phyloP scores from a whole-genome alignment of 2,113 vertebrate species.

The Tyto alba region DNA sequence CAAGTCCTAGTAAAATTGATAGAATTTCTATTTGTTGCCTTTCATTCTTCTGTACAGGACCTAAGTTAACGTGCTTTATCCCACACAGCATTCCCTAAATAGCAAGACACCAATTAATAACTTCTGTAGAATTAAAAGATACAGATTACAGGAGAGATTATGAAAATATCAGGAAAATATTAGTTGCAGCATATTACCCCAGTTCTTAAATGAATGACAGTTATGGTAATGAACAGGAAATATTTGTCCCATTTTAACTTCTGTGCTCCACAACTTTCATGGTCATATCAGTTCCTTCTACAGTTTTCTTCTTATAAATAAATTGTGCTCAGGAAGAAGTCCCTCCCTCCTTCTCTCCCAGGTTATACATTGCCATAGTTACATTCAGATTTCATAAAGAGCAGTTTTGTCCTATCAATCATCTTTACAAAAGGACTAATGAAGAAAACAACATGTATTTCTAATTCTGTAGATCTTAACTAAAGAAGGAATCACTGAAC shows the following conservation, averaged over 20 bases:
- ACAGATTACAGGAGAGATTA: not conserved
- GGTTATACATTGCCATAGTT: not conserved
- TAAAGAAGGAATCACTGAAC: not conserved
- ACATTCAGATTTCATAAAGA: not conserved
- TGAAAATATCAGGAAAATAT: not conserved
- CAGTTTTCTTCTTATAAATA: not conserved
- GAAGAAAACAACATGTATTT: not conserved
- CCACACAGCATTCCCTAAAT: not conserved
- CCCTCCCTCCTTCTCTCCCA: not conserved
- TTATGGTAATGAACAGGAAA: not conserved
- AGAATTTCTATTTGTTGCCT: not conserved
- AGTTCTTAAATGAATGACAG: not conserved
- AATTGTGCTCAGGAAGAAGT: accelerated
- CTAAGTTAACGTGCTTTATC: not conserved
- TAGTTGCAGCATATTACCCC: not conserved
- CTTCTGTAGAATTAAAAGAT: not conserved
- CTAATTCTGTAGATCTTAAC: not conserved
- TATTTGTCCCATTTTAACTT: not conserved
- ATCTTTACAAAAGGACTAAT: not conserved
- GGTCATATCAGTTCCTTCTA: not conserved
- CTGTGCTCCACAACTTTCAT: not conserved
- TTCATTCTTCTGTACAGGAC: not conserved
- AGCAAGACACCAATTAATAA: not conserved
- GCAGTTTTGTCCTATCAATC: not conserved
- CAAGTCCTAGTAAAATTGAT: not conserved